phyloP scores from a whole-genome alignment of 2,797 vertebrate genomes.

The Carcharodon carcharias region DNA sequence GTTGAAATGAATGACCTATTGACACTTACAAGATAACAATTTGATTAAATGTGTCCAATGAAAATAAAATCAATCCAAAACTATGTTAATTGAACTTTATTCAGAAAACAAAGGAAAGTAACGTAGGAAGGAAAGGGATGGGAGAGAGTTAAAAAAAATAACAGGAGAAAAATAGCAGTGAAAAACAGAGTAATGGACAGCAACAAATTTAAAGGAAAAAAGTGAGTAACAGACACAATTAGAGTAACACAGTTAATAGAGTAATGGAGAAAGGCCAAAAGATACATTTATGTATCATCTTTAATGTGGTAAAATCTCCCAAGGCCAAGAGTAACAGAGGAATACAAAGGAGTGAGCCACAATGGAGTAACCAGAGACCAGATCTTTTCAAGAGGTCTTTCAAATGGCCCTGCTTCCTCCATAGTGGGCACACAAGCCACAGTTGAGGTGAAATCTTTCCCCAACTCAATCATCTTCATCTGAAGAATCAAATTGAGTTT shows the following conservation, averaged over 20 bases:
- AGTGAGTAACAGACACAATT: background rate
- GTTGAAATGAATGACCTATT: background rate
- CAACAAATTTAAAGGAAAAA: background rate
- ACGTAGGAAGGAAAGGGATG: background rate
- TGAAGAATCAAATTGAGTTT: background rate
- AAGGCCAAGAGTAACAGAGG: background rate
- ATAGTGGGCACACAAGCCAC: background rate
- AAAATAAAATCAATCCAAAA: background rate
- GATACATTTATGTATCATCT: background rate
- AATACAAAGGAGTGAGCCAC: background rate
- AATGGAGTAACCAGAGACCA: background rate
- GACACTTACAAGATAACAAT: background rate
- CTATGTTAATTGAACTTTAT: background rate
- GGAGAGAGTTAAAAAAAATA: background rate
- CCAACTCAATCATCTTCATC: background rate
- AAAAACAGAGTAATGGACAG: background rate
- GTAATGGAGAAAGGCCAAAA: background rate
- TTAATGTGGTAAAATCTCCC: background rate
- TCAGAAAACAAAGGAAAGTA: background rate
- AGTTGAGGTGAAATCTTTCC: background rate
- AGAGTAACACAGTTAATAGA: background rate
- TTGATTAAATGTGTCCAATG: background rate
- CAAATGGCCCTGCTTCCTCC: background rate
- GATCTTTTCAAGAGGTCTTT: background rate
- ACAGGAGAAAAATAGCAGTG: background rate